Conservation (phyloP, 2,888 invertebrate genomes). For the Cephus sareptanus region DNA sequence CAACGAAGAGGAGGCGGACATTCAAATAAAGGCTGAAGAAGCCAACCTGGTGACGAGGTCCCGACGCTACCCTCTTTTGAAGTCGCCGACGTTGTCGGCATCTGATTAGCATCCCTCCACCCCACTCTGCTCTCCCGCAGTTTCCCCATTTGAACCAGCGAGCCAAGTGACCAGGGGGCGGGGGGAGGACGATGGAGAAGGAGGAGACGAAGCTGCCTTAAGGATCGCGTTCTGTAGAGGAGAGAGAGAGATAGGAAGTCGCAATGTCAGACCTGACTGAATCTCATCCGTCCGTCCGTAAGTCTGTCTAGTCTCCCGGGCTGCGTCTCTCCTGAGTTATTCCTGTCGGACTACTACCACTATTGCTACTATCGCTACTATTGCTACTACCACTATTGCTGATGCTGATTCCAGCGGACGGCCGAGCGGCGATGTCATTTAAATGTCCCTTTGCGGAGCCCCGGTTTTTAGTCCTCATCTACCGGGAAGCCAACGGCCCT, state of each 20-base stretch:
- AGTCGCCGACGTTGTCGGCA: conserved; percentile 61
- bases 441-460: conserved; percentile 60
- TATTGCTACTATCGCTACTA: neutral
- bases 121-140: conserved; percentile 15
- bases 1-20: conserved; percentile 34
- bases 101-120: conserved; percentile 63
- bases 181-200: conserved; percentile 10
- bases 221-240: neutral
- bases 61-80: conserved; percentile 58
- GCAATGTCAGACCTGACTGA: conserved; percentile 53
- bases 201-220: neutral
- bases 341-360: conserved; percentile 32
- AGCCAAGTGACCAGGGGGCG: conserved; percentile 9
- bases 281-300: conserved; percentile 50
- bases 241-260: conserved; percentile 23
- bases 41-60: conserved; percentile 50
- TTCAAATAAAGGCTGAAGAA: conserved; percentile 56
- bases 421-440: conserved; percentile 56
- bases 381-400: neutral
- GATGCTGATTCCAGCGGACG: conserved; percentile 34
- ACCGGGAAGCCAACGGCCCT: conserved; percentile 49
- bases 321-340: conserved; percentile 52
- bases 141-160: conserved; percentile 12
- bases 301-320: conserved; percentile 31
- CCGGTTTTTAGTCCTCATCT: conserved; percentile 62